Evolutionary conservation across 1,140 invertebrate species (phyloP), one percentile per base, ranked within the genome.

Genomic region (Pteromalus puparum): DNA sequence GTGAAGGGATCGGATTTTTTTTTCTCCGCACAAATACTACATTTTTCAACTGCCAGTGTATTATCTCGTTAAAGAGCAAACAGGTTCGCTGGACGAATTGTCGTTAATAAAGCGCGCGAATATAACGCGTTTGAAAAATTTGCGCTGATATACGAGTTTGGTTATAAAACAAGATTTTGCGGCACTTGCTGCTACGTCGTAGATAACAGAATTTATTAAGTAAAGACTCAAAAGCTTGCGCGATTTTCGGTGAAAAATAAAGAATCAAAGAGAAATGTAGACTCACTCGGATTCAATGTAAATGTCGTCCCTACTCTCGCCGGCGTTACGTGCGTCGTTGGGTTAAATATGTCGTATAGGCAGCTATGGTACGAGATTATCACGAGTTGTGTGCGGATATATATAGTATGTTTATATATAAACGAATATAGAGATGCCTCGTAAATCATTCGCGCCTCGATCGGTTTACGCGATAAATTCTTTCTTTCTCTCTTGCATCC

Each of bases 361-460:
- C 84, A 85, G 80, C 84, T 85, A 85, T 82, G 84, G 84, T 79
- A 78, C 74, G 81, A 85, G 80, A 85, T 85, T 85, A 85, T 85
- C 84, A 78, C 80, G 53, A 61, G 67, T 78, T 85, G 75, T 85
- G 75, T 81, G 65, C 79, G 72, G 77, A 70, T 81, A 77, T 81
- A 81, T 76, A 85, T 61, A 61, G 48, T 53, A 18, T 53, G 18
- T 53, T 3, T 53, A 53, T 53, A 18, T 21, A 38, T 84, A 80
- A 75, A 73, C 72, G 34, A 81, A 48, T 12, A 85, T 12, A 85
- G 73, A 85, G 73, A 81, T 85, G 83, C 83, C 78, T 78, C 77
- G 76, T 84, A 80, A 84, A 84, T 80, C 76, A 84, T 84, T 84
- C 74, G 77, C 46, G 79, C 73, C 42, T 81, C 78, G 72, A 85